Evolutionary conservation across 2,113 vertebrate species (phyloP), one percentile per base, ranked within the genome.

Genomic region (Amazona vittata): DNA sequence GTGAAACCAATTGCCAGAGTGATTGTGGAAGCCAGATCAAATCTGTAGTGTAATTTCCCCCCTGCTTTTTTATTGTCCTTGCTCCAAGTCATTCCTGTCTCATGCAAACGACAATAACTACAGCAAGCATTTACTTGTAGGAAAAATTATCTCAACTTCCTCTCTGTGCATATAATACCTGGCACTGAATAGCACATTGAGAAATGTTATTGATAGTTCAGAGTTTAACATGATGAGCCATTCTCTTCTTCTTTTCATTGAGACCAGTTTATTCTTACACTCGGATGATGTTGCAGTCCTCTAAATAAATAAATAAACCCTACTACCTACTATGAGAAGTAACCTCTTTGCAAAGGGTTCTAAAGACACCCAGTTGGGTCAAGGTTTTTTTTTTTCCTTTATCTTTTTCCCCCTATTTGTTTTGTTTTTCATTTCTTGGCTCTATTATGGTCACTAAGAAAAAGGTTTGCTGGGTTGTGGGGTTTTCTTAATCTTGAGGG

Each of bases 361-460:
- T 97, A 57, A 96, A 97, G 96, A 87, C 67, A 82, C 37, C 53
- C 46, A 1, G 65, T 85, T 9, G 22, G 84, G 93, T 97, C 74
- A 83, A 92, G 92, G 57, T 86, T 97, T 93, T 75, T 83, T 62
- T 16, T 83, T 62, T 12, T 16, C 60, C 35, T 37, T 62, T 92
- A 18, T 64, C n/a, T 70, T 78, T 35, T n/a, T 12, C 1, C 5
- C 17, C 39, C 11, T 20, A 4, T 87, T 93, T 76, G 52, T 83
- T 95, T 95, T 91, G 44, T 7, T 91, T 93, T 94, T 90, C 53
- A 83, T 96, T 96, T 96, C 93, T 82, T 57, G 43, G 59, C 91
- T 95, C 96, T 98, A 89, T 98, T 97, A 96, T 97, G 90, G 93
- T 93, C 94, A 95, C 91, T 85, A 93, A 97, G 95, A 55, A 96